These are phyloP conservation scores for Indri indri DNA, from an alignment of 2,113 vertebrate genomes.

Conservation along the genomic window DNA sequence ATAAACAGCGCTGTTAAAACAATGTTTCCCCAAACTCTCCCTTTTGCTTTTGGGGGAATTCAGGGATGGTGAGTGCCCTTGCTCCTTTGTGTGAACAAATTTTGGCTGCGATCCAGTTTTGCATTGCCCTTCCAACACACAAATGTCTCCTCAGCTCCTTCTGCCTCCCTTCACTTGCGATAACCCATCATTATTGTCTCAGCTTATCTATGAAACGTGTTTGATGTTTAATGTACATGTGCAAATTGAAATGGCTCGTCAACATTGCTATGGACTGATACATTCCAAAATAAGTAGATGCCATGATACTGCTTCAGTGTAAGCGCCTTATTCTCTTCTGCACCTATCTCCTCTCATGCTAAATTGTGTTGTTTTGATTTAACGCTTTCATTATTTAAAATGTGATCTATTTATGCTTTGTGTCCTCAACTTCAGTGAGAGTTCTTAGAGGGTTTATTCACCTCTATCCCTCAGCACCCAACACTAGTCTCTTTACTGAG, in stretches of 20 bases:
- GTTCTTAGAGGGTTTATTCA: background rate
- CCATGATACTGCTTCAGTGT: background rate
- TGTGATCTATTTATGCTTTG: background rate
- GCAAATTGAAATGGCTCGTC: background rate
- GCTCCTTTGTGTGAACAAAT: background rate
- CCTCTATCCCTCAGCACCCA: background rate
- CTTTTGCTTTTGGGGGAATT: background rate
- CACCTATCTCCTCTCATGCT: background rate
- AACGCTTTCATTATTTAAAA: conserved; percentile 15
- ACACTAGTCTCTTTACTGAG: background rate
- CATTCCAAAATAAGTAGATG: background rate
- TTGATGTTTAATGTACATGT: conserved; percentile 5
- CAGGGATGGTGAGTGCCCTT: accelerated
- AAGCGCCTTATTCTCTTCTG: background rate
- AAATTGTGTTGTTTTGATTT: background rate
- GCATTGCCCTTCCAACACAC: background rate
- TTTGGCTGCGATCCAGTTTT: background rate
- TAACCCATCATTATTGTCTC: background rate
- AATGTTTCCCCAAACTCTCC: background rate
- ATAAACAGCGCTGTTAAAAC: background rate
- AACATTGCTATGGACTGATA: background rate
- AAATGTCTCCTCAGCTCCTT: background rate
- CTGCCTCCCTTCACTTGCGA: background rate
- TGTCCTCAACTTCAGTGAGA: background rate
- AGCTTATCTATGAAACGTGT: background rate